Evolutionary conservation across 2,888 invertebrate species (phyloP).

Genomic region (Dromius quadrimaculatus): DNA sequence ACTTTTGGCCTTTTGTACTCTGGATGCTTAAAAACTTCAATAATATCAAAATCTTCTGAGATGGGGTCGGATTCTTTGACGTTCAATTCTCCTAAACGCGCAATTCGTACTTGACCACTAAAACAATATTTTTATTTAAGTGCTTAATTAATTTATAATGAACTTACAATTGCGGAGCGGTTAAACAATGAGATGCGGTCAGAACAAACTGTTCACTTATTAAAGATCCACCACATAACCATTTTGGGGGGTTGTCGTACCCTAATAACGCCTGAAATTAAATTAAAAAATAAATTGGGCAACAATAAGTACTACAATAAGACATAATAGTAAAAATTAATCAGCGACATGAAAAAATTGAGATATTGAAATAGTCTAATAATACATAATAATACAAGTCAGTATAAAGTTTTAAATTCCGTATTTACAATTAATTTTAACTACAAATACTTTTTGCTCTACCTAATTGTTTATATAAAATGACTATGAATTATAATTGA

Average conservation of each 20-base stretch:
- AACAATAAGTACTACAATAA: conserved; percentile 16
- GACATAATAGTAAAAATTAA: too few relatives aligned
- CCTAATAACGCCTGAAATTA: conserved; percentile 64
- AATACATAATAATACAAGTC: too few relatives aligned
- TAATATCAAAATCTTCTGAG: conserved; percentile 67
- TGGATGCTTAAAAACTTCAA: conserved; percentile 69
- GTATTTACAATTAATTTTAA: too few relatives aligned
- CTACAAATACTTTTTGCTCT: too few relatives aligned
- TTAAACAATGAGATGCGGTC: conserved; percentile 72
- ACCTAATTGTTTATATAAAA: too few relatives aligned
- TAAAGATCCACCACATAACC: conserved; percentile 71
- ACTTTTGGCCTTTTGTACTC: conserved; percentile 68
- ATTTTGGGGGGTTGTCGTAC: conserved; percentile 61
- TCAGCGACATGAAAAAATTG: too few relatives aligned
- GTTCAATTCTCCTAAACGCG: conserved; percentile 73
- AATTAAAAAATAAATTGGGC: conserved; percentile 5
- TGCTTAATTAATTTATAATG: neutral
- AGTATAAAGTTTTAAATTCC: too few relatives aligned
- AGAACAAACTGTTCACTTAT: conserved; percentile 70
- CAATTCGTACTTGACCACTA: conserved; percentile 68
- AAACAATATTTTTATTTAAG: neutral
- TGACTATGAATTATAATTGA: too few relatives aligned
- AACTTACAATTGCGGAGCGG: conserved; percentile 52
- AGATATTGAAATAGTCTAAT: too few relatives aligned
- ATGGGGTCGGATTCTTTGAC: conserved; percentile 68